phyloP scores from a whole-genome alignment of 1,140 invertebrate genomes.

The Psilanteris sp. region DNA sequence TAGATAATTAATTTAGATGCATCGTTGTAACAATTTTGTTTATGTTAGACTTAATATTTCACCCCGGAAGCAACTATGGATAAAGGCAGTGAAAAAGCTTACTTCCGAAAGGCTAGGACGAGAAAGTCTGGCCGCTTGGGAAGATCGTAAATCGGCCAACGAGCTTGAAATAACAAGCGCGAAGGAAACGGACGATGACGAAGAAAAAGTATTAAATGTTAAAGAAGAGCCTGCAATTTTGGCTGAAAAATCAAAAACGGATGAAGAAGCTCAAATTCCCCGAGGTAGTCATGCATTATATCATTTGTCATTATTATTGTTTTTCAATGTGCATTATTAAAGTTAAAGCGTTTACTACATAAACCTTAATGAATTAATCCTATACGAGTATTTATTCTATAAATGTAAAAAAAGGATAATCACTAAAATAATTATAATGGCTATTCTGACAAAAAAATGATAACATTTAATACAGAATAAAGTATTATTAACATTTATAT shows the following conservation, averaged over 20 bases:
- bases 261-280: conserved; percentile 67
- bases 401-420: no score
- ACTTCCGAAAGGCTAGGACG: conserved; percentile 78
- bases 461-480: no score
- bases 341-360: no score
- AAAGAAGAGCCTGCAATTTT: conserved; percentile 39
- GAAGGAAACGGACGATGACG: conserved; percentile 63
- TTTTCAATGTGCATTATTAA: no score
- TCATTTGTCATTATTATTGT: no score
- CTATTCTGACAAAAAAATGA: no score
- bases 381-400: no score
- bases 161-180: conserved; percentile 65
- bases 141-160: conserved; percentile 69
- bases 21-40: conserved; percentile 1
- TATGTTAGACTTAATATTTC: conserved; percentile 73
- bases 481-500: no score
- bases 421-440: no score
- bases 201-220: conserved; percentile 56
- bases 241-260: conserved; percentile 26
- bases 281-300: no score
- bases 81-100: conserved; percentile 79
- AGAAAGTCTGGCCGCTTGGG: conserved; percentile 78
- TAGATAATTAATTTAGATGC: not conserved
- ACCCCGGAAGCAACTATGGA: conserved; percentile 79
- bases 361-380: no score